phyloP scores from a whole-genome alignment of 2,113 vertebrate genomes.

The Chrysochloris asiatica region DNA sequence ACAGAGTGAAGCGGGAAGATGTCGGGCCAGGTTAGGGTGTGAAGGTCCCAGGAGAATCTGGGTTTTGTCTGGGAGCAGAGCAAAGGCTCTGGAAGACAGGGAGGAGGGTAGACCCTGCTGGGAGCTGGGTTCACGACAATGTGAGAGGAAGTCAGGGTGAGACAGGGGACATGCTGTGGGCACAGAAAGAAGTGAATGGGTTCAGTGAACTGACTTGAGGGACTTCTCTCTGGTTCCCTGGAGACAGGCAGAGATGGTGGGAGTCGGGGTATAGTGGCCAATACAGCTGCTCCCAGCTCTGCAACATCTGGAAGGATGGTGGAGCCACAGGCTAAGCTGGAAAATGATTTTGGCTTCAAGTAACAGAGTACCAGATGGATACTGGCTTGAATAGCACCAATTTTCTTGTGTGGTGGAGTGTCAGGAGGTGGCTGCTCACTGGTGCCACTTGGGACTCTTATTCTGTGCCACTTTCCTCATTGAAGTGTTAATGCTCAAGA shows the following conservation, averaged over 20 bases:
- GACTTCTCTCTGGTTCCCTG: no score
- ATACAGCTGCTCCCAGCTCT: no score
- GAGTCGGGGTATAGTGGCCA: no score
- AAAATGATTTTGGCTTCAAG: neutral
- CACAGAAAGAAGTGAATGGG: neutral
- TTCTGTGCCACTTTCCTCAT: neutral
- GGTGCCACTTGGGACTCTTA: no score
- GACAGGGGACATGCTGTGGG: neutral
- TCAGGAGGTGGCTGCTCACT: no score
- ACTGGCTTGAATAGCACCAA: neutral
- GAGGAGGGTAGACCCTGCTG: neutral
- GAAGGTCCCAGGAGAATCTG: neutral
- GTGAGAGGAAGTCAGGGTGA: no score
- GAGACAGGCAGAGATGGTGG: no score
- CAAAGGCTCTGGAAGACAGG: neutral
- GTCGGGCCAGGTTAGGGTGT: neutral
- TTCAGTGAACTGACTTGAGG: neutral
- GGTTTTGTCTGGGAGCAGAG: neutral
- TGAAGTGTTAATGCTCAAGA: neutral
- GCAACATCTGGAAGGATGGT: no score
- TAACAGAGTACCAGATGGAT: neutral
- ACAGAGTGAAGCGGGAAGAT: neutral
- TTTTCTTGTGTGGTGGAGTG: fast-evolving
- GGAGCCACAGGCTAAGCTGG: no score
- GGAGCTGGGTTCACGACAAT: no score